These are phyloP conservation scores for Rhadinocentrus ornatus DNA, from an alignment of 2,797 vertebrate genomes.

Conservation along the genomic window DNA sequence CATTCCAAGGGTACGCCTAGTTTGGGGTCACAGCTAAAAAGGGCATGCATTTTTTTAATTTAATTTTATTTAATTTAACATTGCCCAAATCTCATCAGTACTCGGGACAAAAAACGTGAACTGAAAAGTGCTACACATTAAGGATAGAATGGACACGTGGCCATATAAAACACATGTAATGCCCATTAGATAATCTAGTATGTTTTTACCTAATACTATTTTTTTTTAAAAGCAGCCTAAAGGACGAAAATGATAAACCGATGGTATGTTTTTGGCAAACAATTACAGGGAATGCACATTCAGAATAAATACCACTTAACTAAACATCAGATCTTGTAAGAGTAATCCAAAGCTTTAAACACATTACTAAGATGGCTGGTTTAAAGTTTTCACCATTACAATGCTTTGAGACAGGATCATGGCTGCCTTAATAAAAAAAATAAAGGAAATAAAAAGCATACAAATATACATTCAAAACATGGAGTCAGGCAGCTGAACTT, in stretches of 20 bases:
- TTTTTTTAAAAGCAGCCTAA: too few species aligned
- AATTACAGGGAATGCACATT: not conserved
- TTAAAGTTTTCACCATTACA: not conserved
- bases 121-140: too few species aligned
- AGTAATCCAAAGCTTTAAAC: too few species aligned
- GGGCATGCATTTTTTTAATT: too few species aligned
- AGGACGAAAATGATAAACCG: too few species aligned
- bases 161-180: not conserved
- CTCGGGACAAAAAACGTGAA: too few species aligned
- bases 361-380: not conserved
- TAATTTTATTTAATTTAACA: not conserved
- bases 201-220: too few species aligned
- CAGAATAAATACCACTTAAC: not conserved
- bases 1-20: constrained; percentile 74
- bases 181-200: not conserved
- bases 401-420: too few species aligned
- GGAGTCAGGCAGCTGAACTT: not conserved
- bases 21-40: not conserved
- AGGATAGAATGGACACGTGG: too few species aligned
- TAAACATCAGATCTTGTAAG: too few species aligned
- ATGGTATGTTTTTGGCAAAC: not conserved
- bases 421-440: not conserved
- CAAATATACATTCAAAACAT: not conserved
- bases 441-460: not conserved
- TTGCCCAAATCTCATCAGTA: too few species aligned